Conservation (phyloP, 2,888 invertebrate species). For the Orthosia cruda region DNA sequence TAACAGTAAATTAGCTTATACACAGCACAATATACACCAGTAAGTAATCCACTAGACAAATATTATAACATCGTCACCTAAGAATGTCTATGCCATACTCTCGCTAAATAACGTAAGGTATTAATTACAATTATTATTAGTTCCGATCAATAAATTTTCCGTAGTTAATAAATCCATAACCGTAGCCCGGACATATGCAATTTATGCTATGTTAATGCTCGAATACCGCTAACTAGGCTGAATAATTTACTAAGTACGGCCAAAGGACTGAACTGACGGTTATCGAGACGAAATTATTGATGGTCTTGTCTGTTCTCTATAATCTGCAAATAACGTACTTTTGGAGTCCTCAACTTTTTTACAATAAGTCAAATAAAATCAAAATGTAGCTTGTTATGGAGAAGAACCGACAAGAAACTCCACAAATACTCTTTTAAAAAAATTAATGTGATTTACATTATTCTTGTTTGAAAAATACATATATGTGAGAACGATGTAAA, state of each 20-base stretch:
- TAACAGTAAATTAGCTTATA: no score
- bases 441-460: no score
- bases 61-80: not conserved
- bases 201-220: conserved; percentile 61
- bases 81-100: not conserved
- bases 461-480: no score
- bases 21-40: no score
- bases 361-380: no score
- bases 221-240: conserved; percentile 50
- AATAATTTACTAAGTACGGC: conserved; percentile 61
- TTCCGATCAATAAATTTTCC: conserved; percentile 58
- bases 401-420: no score
- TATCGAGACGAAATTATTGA: conserved; percentile 60
- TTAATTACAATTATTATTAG: conserved; percentile 15
- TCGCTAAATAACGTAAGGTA: conserved; percentile 10
- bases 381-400: no score
- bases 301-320: conserved; percentile 12
- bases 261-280: conserved; percentile 40
- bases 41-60: no score
- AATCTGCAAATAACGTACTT: not conserved
- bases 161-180: conserved; percentile 50
- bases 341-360: not conserved
- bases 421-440: no score
- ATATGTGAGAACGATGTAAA: no score
- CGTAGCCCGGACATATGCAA: conserved; percentile 59